Base-by-base conservation (phyloP, 2,888 invertebrate genomes). In the Oxycera nigricornis region DNA sequence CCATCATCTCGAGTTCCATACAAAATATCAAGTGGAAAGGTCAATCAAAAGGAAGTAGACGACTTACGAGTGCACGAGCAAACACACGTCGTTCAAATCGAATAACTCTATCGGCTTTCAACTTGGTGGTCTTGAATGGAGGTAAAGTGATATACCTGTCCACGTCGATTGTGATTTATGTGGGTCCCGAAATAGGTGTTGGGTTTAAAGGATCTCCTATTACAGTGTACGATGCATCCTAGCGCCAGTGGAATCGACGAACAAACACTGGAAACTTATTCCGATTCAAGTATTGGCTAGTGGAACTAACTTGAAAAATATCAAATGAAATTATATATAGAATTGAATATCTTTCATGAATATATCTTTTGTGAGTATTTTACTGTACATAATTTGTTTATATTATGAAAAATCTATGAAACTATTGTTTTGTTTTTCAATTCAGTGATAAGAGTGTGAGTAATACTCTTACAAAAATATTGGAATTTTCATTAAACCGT, bases 101-200 rank as follows among this genome's bases (percentile, higher is more conserved):
- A n/a, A 55, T 52, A 70, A 70, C 70, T 55, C 70, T 35, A 70
- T 70, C 70, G 70, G 41, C 65, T 41, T 35, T 20, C 22, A 14
- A 52, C 68, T 50, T 68, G 70, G 70, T 70, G 70, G 70, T 70
- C 70, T 70, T 52, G 52, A 55, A 70, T 30, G 20, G 11, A 20
- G 22, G 70, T 70, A 70, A 70, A 52, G 55, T 52, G 52, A 70
- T 70, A 70, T 70, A 70, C 70, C 55, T 70, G 65, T 22, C 65
- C 65, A 9, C 24, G 65, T 41, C 35, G 39, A 65, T 41, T 41
- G 52, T 68, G 52, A 68, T 68, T 68, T 68, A 52, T 68, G 41
- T 52, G 68, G 52, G 68, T 50, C 46, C 9, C 26, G 28, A 26
- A 52, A 50, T 17, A 26, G 46, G 24, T 26, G 26, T 68, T 50